These are phyloP conservation scores for Dunckerocampus dactyliophorus DNA, from an alignment of 2,113 vertebrate genomes.

Conservation along the genomic window DNA sequence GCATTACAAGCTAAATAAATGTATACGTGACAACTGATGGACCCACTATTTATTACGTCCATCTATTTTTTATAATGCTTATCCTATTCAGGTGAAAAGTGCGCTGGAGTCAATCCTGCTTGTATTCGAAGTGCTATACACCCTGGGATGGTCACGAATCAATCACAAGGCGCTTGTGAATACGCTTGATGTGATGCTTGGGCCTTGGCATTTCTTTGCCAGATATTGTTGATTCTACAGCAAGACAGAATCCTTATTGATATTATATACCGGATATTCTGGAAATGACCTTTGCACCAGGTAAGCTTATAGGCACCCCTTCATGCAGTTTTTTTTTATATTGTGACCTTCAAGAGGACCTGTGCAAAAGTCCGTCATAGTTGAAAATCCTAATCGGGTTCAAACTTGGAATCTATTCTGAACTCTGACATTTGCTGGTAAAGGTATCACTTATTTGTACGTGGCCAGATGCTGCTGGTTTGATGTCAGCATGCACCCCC, in stretches of 20 bases:
- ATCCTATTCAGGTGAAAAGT: background rate
- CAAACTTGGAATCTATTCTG: background rate
- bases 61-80: too few relatives aligned
- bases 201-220: too few relatives aligned
- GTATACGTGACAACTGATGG: background rate
- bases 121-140: background rate
- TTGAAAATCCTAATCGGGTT: background rate
- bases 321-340: too few relatives aligned
- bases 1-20: too few relatives aligned
- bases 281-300: too few relatives aligned
- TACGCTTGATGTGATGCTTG: too few relatives aligned
- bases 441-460: background rate
- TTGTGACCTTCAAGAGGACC: background rate
- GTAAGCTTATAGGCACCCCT: too few relatives aligned
- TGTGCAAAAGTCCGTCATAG: background rate
- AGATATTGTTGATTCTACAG: too few relatives aligned
- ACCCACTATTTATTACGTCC: background rate
- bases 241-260: too few relatives aligned
- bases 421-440: background rate
- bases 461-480: background rate
- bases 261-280: too few relatives aligned
- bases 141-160: background rate
- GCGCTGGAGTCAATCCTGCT: background rate
- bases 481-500: conserved; percentile 6
- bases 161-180: background rate